These are phyloP conservation scores for Pseudachorutes palmiensis DNA, from an alignment of 1,140 invertebrate genomes.

Conservation along the genomic window DNA sequence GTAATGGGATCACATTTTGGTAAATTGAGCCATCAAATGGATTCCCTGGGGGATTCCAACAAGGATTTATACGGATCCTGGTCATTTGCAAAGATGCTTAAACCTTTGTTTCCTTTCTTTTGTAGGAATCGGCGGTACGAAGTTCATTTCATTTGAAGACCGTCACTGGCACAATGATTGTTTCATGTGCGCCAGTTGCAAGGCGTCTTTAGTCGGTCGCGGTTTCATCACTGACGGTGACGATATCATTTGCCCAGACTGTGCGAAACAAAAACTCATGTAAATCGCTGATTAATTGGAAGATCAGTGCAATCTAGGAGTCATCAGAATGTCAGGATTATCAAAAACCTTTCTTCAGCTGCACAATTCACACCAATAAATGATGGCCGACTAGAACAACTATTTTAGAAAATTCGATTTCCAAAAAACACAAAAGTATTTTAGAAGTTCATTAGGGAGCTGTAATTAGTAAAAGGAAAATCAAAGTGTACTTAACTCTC, in stretches of 20 bases:
- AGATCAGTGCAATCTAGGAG: no score
- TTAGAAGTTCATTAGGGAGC: not conserved
- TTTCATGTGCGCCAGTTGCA: slow-evolving; percentile 94
- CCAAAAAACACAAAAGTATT: not conserved
- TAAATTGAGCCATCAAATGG: not conserved
- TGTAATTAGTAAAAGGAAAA: not conserved
- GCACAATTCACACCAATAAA: no score
- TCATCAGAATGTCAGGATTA: no score
- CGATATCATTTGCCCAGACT: slow-evolving; percentile 97
- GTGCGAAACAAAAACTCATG: slow-evolving; percentile 91
- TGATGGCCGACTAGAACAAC: no score
- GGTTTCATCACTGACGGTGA: slow-evolving; percentile 96
- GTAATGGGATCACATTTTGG: not conserved
- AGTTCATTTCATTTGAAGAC: slow-evolving; percentile 99
- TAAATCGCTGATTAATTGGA: slow-evolving; percentile 46
- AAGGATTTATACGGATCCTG: not conserved
- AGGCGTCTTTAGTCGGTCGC: slow-evolving; percentile 87
- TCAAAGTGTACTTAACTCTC: no score
- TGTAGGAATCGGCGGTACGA: slow-evolving; percentile 91
- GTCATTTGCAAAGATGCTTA: not conserved
- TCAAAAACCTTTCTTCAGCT: no score
- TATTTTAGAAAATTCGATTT: not conserved
- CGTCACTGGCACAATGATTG: slow-evolving; percentile 99
- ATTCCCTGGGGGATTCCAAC: not conserved
- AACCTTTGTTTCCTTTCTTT: slow-evolving; percentile 21